Conservation (phyloP, 1,140 invertebrate genomes). For the Eciton burchellii region DNA sequence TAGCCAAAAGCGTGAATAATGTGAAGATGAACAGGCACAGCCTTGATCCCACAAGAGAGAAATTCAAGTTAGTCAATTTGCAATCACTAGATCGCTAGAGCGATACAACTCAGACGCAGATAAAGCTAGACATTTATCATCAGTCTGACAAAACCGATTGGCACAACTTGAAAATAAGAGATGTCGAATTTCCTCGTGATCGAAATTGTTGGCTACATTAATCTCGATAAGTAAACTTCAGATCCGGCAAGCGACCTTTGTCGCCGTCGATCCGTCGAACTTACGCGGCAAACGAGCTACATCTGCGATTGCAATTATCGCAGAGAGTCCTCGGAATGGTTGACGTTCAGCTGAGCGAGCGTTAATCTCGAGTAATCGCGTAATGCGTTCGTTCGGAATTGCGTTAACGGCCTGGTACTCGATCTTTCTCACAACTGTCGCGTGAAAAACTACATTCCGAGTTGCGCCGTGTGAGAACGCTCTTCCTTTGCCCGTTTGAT, state of each 20-base stretch:
- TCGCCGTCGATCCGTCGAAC: no score
- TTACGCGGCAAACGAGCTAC: no score
- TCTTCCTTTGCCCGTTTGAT: slow-evolving; percentile 26
- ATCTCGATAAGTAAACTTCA: background rate
- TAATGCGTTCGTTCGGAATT: slow-evolving; percentile 9
- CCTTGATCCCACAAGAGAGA: slow-evolving; percentile 85
- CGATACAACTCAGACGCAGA: background rate
- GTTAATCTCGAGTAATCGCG: background rate
- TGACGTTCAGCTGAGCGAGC: background rate
- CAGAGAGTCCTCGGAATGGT: background rate
- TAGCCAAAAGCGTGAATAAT: slow-evolving; percentile 97
- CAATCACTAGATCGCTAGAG: background rate
- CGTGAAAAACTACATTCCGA: slow-evolving; percentile 11
- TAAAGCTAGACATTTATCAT: background rate
- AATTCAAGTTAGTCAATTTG: slow-evolving; percentile 42
- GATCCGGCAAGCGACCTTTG: no score
- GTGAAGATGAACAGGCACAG: slow-evolving; percentile 99
- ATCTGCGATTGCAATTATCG: background rate
- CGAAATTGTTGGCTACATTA: background rate
- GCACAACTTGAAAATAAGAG: background rate
- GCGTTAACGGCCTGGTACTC: background rate
- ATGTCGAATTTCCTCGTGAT: background rate
- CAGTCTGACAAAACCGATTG: background rate
- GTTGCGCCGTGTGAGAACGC: background rate
- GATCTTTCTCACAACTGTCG: slow-evolving; percentile 10